Base-by-base conservation (phyloP, 64 coral and sea anemone species). In the Orbicella faveolata region DNA sequence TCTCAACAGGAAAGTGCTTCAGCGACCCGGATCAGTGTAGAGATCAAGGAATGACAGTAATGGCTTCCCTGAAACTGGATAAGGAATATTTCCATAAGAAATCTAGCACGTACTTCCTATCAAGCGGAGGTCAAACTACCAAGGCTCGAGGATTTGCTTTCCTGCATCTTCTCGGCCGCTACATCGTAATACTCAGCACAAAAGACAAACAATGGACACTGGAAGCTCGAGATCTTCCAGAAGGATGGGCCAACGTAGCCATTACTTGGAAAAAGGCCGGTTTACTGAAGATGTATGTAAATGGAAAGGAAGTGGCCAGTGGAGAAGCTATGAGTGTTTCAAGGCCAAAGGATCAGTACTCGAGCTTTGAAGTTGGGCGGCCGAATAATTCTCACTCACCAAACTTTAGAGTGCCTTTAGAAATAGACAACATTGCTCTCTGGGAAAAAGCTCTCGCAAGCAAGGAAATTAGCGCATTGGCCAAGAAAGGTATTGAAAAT, bases 121-220 rank as follows among this genome's bases (percentile, higher is more conserved):
- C 95, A 25, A 90, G 90, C 44, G 95, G 95, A 37, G 95, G 95
- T 26, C 95, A 96, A 53, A 93, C 95, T 10, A 96, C 95, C 25
- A 87, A 88, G 61, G 95, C 95, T 25, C 91, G 92, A 63, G 95
- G 95, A 52, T 93, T 96, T 65, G 95, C 95, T 51, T 73, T 96
- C 34, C 75, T 96, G 21, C 91, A 93, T 84, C 52, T 94, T 12
- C 81, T 66, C 17, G 91, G 93, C 34, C 88, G 90, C 34, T 96
- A 93, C 52, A 92, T 96, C 72, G 62, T 96, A 17, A 94, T 93
- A 77, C 81, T 96, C 14, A 92, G 95, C 57, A 91, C 91, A 19
- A 87, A 93, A 39, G 68, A 94, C n/a, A 87, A 81, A 59, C 90
- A 92, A 63, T 92, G 90, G 90, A 87, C 62, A 34, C 21, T 92